Conservation (phyloP, 2,113 vertebrate species). For the Rhizomys pruinosus region DNA sequence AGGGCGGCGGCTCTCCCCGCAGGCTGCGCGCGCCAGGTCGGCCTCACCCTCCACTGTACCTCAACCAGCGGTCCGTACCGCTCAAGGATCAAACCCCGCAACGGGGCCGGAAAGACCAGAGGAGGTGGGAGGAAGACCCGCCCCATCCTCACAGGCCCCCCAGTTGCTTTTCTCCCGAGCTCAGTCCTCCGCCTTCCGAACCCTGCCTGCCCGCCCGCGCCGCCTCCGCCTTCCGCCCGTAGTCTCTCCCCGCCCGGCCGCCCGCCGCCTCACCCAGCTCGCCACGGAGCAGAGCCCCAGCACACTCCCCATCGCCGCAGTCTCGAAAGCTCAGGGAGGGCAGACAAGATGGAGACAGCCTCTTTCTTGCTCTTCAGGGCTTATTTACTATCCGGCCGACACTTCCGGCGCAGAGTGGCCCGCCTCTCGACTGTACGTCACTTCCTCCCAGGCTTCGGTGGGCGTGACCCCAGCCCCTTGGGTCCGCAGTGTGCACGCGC, state of each 20-base stretch:
- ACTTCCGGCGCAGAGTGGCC: conserved; percentile 73
- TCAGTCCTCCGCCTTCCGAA: too few species aligned
- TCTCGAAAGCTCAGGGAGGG: accelerated
- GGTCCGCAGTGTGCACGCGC: accelerated
- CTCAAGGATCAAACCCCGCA: neutral
- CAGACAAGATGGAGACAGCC: conserved; percentile 83
- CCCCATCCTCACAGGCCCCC: too few species aligned
- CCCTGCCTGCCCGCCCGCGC: neutral
- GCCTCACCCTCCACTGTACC: neutral
- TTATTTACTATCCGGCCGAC: conserved; percentile 84
- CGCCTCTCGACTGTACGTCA: conserved; percentile 46
- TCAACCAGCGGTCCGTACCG: too few species aligned
- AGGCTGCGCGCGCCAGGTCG: neutral
- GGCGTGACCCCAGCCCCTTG: accelerated
- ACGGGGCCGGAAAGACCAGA: accelerated
- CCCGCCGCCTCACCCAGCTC: conserved; percentile 91
- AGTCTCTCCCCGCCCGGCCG: neutral
- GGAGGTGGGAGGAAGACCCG: accelerated
- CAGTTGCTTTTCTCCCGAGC: too few species aligned
- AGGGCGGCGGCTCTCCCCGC: neutral
- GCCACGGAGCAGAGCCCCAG: conserved; percentile 96
- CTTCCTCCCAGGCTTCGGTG: neutral
- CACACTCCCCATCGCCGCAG: conserved; percentile 91
- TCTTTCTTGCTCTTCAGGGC: neutral
- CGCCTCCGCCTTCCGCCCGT: too few species aligned